Percentiles rank a stretch among this genome's conserved stretches.
Conservation (phyloP, 2,113 vertebrate genomes). For the Brevimyrus niger region DNA sequence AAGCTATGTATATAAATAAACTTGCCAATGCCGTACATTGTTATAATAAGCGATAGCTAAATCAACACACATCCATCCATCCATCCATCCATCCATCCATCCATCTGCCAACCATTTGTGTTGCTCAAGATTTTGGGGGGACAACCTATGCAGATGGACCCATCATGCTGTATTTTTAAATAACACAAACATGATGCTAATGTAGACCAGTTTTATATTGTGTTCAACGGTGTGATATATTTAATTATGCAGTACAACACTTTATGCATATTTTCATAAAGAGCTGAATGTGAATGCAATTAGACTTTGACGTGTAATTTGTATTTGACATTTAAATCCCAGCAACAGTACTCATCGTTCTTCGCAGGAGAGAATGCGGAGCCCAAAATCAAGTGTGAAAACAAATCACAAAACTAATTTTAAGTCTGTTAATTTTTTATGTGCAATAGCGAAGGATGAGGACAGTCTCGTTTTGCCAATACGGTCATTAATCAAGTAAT, state of each 20-base stretch:
- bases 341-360: not conserved
- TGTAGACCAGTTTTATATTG: not conserved
- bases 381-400: not conserved
- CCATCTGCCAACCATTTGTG: not conserved
- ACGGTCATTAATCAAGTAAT: not conserved
- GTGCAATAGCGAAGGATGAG: not conserved
- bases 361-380: not conserved
- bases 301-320: not conserved
- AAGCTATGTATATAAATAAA: not conserved
- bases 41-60: not conserved
- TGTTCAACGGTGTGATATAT: not conserved
- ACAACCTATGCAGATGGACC: not conserved
- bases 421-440: not conserved
- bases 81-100: not conserved
- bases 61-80: not conserved
- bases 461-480: not conserved
- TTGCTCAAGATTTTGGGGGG: not conserved
- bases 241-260: not conserved
- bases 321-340: not conserved
- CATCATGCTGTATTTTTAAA: not conserved
- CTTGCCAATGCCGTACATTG: not conserved
- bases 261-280: not conserved
- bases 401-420: not conserved
- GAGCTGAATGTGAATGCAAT: not conserved
- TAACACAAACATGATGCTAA: not conserved